Conservation (phyloP, 2,888 invertebrate species). For the Nebria brevicollis region DNA sequence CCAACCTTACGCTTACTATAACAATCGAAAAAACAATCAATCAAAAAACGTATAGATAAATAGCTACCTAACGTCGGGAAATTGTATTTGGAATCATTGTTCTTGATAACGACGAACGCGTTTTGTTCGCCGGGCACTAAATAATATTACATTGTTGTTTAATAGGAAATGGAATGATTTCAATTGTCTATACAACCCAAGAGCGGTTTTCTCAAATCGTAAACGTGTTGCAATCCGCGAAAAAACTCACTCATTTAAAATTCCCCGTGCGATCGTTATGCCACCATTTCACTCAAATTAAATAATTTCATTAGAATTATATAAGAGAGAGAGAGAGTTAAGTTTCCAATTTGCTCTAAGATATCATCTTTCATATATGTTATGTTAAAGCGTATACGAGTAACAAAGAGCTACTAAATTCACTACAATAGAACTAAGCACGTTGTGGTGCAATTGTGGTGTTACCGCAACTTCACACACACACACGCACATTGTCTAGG, state of each 20-base stretch:
- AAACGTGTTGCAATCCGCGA: too few species aligned
- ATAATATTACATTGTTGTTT: too few species aligned
- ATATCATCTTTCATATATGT: neutral
- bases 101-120: neutral
- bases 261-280: neutral
- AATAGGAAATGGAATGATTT: too few species aligned
- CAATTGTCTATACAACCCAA: too few species aligned
- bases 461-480: neutral
- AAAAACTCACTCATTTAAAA: too few species aligned
- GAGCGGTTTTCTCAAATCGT: too few species aligned
- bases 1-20: too few species aligned
- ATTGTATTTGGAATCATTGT: neutral
- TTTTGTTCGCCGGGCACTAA: neutral
- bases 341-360: neutral
- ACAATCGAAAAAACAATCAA: neutral
- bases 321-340: neutral
- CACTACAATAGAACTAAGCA: neutral
- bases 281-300: neutral
- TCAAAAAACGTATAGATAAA: neutral
- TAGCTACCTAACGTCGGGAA: neutral
- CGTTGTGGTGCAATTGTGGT: neutral
- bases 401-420: neutral
- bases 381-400: neutral
- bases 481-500: neutral
- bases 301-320: neutral